A percentile compares a stretch with the other conserved stretches of the same genome.
These are phyloP conservation scores for Terrapene triunguis DNA, from an alignment of 2,113 vertebrate genomes.

Conservation along the genomic window DNA sequence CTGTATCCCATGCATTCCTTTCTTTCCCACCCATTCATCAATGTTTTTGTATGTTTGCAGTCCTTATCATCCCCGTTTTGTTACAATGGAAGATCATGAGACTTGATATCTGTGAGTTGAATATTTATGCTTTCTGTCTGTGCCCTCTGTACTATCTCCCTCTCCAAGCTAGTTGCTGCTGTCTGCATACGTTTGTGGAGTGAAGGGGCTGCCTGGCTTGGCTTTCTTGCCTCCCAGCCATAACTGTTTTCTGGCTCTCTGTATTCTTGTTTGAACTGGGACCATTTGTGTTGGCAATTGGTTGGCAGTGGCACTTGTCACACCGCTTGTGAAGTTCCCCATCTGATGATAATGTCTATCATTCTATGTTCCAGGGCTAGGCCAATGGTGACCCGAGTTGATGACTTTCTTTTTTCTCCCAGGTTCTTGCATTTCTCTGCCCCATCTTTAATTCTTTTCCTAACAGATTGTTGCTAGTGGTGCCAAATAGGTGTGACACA, in stretches of 20 bases:
- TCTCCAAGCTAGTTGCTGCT: not conserved
- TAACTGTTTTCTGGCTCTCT: not conserved
- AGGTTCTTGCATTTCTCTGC: not conserved
- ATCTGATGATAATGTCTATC: not conserved
- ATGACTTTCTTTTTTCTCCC: not conserved
- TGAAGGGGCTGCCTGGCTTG: not conserved
- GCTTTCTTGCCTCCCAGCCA: not conserved
- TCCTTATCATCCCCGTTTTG: not conserved
- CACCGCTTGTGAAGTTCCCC: not conserved
- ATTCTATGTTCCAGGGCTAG: not conserved
- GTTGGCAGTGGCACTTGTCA: not conserved
- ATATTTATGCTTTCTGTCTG: not conserved
- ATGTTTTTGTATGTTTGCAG: not conserved
- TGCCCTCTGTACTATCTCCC: not conserved
- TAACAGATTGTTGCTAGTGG: not conserved
- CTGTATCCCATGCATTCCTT: not conserved
- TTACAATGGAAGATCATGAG: not conserved
- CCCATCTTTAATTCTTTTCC: not conserved
- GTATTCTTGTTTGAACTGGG: not conserved
- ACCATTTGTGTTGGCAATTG: not conserved
- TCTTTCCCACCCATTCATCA: not conserved
- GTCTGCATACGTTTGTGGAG: not conserved
- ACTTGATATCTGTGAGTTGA: not conserved
- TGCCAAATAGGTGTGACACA: not conserved
- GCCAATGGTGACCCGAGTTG: not conserved